Conservation (phyloP, 2,797 vertebrate genomes). For the Rhinatrema bivittatum region DNA sequence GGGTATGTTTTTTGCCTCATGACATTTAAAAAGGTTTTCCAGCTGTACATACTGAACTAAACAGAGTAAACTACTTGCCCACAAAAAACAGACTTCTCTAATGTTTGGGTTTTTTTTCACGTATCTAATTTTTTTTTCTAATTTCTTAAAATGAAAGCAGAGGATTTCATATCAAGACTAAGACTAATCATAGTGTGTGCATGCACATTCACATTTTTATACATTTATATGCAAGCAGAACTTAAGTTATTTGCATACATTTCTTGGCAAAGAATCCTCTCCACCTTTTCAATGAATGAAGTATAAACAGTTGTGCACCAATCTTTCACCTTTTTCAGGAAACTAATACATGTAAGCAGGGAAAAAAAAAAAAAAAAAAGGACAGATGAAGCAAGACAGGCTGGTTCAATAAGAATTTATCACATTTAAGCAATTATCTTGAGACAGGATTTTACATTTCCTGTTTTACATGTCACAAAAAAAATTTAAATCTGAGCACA, state of each 20-base stretch:
- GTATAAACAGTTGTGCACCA: slow-evolving; percentile 52
- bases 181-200: slow-evolving; percentile 34
- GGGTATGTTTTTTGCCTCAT: slow-evolving; percentile 33
- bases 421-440: slow-evolving; percentile 40
- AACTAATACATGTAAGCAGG: slow-evolving; percentile 37
- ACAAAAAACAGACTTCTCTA: slow-evolving; percentile 24
- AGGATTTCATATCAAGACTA: slow-evolving; percentile 43
- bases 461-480: slow-evolving; percentile 37
- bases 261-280: slow-evolving; percentile 7
- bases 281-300: slow-evolving; percentile 45
- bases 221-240: slow-evolving; percentile 37
- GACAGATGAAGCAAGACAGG: slow-evolving; percentile 27
- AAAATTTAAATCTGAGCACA: slow-evolving; percentile 29
- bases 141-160: slow-evolving; percentile 32
- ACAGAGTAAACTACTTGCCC: slow-evolving; percentile 32
- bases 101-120: too few relatives aligned
- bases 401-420: slow-evolving; percentile 31
- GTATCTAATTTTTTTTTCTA: slow-evolving; percentile 17
- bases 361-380: slow-evolving; percentile 42
- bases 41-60: slow-evolving; percentile 29
- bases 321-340: too few relatives aligned
- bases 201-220: too few relatives aligned
- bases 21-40: slow-evolving; percentile 29
- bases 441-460: slow-evolving; percentile 38
- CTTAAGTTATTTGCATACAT: slow-evolving; percentile 26